phyloP scores from a whole-genome alignment of 2,113 vertebrate species.

The Drymodes brunneopygia region DNA sequence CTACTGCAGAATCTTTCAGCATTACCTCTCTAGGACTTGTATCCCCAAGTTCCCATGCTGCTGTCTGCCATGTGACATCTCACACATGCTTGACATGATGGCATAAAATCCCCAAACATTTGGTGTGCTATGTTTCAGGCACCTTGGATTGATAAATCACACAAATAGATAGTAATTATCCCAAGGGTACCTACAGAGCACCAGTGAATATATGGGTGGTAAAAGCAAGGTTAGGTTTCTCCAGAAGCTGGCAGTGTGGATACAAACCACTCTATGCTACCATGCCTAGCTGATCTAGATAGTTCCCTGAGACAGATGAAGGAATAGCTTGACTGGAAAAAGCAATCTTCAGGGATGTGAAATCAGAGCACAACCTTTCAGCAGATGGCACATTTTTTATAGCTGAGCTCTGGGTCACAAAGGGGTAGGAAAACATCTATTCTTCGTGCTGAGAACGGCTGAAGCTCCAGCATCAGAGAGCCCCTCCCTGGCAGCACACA shows the following conservation, averaged over 20 bases:
- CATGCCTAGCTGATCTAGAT: neutral
- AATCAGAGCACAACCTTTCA: neutral
- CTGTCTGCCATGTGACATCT: neutral
- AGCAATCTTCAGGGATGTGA: neutral
- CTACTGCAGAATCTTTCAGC: neutral
- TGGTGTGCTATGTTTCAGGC: neutral
- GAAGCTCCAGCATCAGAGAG: neutral
- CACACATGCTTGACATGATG: neutral
- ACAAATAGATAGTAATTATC: neutral
- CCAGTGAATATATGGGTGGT: neutral
- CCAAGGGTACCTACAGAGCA: neutral
- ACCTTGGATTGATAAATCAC: neutral
- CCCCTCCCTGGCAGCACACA: neutral
- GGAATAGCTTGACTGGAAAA: neutral
- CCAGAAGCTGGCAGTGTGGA: neutral
- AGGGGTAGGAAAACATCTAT: neutral
- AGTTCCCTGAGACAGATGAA: neutral
- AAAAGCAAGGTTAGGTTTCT: neutral
- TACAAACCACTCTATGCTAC: neutral
- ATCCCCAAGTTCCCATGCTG: rapidly evolving
- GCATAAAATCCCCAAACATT: neutral
- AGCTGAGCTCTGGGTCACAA: neutral
- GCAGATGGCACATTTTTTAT: neutral
- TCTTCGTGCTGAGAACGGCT: neutral
- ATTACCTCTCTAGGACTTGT: neutral